Evolutionary conservation across 2,888 invertebrate genomes (phyloP), one percentile per base, ranked within the genome.

Genomic region (Patella pellucida): DNA sequence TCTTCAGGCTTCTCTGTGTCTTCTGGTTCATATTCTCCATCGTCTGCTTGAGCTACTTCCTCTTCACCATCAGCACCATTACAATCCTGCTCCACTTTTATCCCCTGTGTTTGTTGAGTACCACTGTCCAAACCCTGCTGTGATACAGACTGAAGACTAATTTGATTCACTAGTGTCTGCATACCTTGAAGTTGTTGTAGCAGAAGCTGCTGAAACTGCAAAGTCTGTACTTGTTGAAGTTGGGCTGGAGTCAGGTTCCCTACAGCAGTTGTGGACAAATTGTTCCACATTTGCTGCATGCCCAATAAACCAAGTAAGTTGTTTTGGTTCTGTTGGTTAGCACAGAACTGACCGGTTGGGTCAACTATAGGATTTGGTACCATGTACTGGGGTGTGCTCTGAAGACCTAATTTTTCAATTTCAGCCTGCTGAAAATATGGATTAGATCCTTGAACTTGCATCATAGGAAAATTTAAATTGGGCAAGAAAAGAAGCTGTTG

Each of bases 1-100:
- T 96, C 96, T 79, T 50, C 50, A 50, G n/a, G 16, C 5, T 54
- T 50, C 16, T 27, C 19, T 11, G 19, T 41, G 41, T 41, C 41
- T 9, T 41, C 41, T 23, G 62, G 23, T 52, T n/a, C 54, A n/a
- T 72, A 68, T 41, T 75, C 75, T 23, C 52, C 72, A 9, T 67
- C 68, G 15, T 70, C 70, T n/a, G 75, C 68, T 54, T 67, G 71
- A 52, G 67, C 71, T 52, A 72, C 69, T 31, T 72, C 23, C 23
- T 62, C 41, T 27, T 52, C 52, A 2, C 68, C 68, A n/a, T 52
- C 73, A 52, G 52, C 75, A 50, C 71, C 75, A 27, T 74, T 19
- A 50, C 71, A 67, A 19, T 27, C 68, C 14, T 71, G 71, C 51
- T 71, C 70, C 31, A 41, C 68, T 67, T 67, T 71, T n/a, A 67